Evolutionary conservation across 1,140 invertebrate species (phyloP), one percentile per base, ranked within the genome.

Genomic region (Grapholita molesta): DNA sequence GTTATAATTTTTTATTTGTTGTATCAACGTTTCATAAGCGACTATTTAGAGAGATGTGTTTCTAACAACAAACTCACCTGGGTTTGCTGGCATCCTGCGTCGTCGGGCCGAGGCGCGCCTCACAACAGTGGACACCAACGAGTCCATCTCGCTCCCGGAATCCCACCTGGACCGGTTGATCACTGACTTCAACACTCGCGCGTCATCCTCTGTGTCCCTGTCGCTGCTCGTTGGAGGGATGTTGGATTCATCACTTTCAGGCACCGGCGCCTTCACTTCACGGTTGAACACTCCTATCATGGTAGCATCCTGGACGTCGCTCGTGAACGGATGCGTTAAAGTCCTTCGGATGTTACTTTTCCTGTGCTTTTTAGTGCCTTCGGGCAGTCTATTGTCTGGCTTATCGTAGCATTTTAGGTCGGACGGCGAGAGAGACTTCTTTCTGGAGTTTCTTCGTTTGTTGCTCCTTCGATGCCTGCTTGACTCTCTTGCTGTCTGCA

Each of bases 371-470:
- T 92, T 92, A 67, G 92, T 89, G 23, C 88, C 88, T 79, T 92
- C 92, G n/a, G 92, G 91, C n/a, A 89, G 80, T 52, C 90, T 76
- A 70, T 91, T 82, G 72, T 83, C 83, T 65, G 84, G 71, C 71
- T 89, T 90, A 72, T 72, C 79, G 66, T 90, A 69, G 48, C 88
- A 89, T 84, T 89, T 90, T 61, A 92, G 78, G 72, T 92, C 91
- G n/a, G 92, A 92, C 15, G 92, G 92, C 11, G 92, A 92, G 69
- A 92, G 75, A 6, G 92, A 92, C 74, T 92, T 92, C 77, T 92
- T 92, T 79, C 92, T 86, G 3, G 91, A 92, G 77, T 92, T 90
- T 21, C 91, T 80, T 67, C 92, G 80, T 78, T 92, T 92, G 71
- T 88, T 91, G 70, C 77, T 88, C 42, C 91, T 79, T 74, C 91